Percentiles rank a stretch among this genome's conserved stretches.
phyloP scores from a whole-genome alignment of 2,888 invertebrate genomes.

The Polyommatus icarus region DNA sequence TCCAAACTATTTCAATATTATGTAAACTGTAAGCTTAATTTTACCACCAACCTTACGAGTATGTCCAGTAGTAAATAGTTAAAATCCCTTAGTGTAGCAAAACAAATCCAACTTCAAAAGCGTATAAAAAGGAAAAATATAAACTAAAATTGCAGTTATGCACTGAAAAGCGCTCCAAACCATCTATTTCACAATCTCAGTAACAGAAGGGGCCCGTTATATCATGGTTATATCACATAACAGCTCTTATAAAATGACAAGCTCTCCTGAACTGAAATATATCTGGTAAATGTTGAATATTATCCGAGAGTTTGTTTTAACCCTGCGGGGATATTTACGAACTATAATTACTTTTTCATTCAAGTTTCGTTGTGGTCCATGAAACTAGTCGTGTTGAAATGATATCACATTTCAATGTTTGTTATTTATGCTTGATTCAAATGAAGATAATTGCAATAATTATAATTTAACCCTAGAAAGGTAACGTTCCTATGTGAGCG shows the following conservation, averaged over 20 bases:
- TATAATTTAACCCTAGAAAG: no score
- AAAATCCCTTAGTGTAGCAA: neutral
- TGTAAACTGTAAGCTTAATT: neutral
- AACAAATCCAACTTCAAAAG: slow-evolving; percentile 15
- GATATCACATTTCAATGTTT: neutral
- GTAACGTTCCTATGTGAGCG: no score
- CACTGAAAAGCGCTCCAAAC: slow-evolving; percentile 25
- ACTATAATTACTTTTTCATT: slow-evolving; percentile 14
- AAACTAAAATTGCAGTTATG: slow-evolving; percentile 29
- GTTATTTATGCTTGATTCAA: no score
- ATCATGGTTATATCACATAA: slow-evolving; percentile 15
- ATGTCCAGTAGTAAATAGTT: neutral
- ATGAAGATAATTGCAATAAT: no score
- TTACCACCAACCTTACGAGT: neutral
- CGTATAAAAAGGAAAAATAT: slow-evolving; percentile 1
- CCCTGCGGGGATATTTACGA: neutral
- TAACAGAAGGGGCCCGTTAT: slow-evolving; percentile 25
- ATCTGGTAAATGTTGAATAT: slow-evolving; percentile 1
- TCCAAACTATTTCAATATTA: no score
- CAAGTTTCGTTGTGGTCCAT: neutral
- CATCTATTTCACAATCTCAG: slow-evolving; percentile 28
- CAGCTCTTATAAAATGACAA: slow-evolving; percentile 24
- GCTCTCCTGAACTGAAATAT: slow-evolving; percentile 28
- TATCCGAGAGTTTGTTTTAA: neutral
- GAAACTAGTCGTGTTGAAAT: neutral